These are phyloP conservation scores for Scaptodrosophila lebanonensis DNA, from an alignment of 1,140 invertebrate genomes.

Conservation along the genomic window DNA sequence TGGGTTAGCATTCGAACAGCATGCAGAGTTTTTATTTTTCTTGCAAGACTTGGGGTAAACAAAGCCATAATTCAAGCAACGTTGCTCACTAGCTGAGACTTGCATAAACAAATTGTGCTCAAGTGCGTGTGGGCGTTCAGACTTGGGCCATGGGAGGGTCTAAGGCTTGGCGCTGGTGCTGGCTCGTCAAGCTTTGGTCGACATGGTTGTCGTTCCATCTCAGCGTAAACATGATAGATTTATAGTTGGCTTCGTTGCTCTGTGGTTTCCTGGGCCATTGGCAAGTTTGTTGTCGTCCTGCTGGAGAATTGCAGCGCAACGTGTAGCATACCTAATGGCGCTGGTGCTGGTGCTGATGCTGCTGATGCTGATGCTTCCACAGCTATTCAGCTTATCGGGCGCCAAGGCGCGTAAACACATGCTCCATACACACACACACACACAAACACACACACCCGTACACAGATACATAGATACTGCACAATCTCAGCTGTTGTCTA, in stretches of 20 bases:
- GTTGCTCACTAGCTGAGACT: conserved; percentile 51
- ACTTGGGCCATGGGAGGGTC: conserved; percentile 1
- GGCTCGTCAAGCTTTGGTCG: conserved; percentile 48
- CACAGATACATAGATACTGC: conserved; percentile 34
- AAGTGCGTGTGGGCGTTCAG: conserved; percentile 28
- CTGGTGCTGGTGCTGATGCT: conserved; percentile 17
- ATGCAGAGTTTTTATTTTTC: conserved; percentile 34
- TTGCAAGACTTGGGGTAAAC: conserved; percentile 63
- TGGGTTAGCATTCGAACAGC: background rate
- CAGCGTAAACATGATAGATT: conserved; percentile 70
- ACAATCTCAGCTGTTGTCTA: conserved; percentile 43
- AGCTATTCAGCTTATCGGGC: conserved; percentile 55
- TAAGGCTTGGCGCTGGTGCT: conserved; percentile 23
- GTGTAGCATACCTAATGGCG: conserved; percentile 59
- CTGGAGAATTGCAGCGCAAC: conserved; percentile 50
- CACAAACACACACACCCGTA: conserved; percentile 2
- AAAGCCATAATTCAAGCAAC: conserved; percentile 72
- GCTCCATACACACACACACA: conserved; percentile 18
- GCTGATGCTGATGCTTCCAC: conserved; percentile 5
- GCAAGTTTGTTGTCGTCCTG: background rate
- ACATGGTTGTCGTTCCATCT: background rate
- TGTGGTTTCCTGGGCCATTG: too few species aligned
- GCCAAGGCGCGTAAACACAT: conserved; percentile 58
- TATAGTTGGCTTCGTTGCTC: conserved; percentile 57
- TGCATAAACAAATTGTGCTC: conserved; percentile 70